Conservation (phyloP, 2,113 vertebrate genomes). For the Vulpes lagopus region DNA sequence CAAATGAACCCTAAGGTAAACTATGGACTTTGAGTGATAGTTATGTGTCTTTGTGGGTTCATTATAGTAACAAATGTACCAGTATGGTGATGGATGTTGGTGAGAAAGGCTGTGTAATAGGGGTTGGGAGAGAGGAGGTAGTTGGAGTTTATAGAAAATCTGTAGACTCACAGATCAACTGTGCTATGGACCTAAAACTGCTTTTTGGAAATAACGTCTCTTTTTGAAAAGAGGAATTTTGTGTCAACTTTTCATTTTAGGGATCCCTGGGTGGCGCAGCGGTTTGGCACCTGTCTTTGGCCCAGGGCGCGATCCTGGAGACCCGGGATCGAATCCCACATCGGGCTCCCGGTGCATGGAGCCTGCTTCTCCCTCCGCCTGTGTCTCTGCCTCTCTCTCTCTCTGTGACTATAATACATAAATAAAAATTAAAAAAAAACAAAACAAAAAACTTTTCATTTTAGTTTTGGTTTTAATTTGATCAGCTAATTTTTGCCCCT, state of each 20-base stretch:
- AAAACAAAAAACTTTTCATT: neutral
- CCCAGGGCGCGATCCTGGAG: too few relatives aligned
- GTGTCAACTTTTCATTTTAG: neutral
- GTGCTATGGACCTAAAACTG: neutral
- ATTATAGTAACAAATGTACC: neutral
- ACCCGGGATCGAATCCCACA: too few relatives aligned
- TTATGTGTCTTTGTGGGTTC: neutral
- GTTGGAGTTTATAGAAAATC: neutral
- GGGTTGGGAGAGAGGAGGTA: neutral
- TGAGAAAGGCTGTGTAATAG: neutral
- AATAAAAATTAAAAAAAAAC: too few relatives aligned
- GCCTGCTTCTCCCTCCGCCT: too few relatives aligned
- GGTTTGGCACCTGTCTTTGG: too few relatives aligned
- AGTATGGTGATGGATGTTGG: neutral
- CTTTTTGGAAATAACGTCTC: neutral
- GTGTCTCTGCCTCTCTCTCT: too few relatives aligned
- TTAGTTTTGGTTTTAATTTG: neutral
- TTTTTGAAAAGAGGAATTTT: neutral
- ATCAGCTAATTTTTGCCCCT: neutral
- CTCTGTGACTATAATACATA: too few relatives aligned
- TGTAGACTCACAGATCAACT: neutral
- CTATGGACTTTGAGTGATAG: neutral
- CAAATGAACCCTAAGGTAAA: neutral
- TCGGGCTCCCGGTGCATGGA: too few relatives aligned
- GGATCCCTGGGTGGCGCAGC: too few relatives aligned